Evolutionary conservation across 2,113 vertebrate genomes (phyloP).

Genomic region (Spheniscus mendiculus): DNA sequence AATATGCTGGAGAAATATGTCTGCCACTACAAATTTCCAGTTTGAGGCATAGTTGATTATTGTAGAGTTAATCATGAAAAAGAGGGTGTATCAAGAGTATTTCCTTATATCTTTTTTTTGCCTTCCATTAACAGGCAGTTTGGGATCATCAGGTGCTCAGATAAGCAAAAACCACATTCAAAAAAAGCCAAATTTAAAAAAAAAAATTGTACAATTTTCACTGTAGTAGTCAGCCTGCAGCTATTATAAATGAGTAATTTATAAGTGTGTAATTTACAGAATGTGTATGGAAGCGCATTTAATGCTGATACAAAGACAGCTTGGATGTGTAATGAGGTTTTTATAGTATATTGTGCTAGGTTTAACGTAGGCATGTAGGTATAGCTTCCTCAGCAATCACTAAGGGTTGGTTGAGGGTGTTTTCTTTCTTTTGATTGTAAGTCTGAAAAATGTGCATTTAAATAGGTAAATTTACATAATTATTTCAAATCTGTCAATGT

Average conservation of each 20-base stretch:
- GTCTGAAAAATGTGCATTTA: constrained; percentile 59
- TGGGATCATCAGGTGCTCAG: background rate
- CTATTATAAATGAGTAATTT: constrained; percentile 74
- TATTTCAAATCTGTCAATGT: constrained; percentile 58
- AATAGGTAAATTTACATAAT: constrained; percentile 57
- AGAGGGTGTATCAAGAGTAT: background rate
- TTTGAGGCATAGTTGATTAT: background rate
- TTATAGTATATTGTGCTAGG: constrained; percentile 61
- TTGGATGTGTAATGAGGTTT: constrained; percentile 71
- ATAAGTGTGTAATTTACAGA: constrained; percentile 67
- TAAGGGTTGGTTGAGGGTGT: background rate
- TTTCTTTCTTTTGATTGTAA: constrained; percentile 16
- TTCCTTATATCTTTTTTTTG: background rate
- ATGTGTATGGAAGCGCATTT: constrained; percentile 21
- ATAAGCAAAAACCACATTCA: constrained; percentile 9
- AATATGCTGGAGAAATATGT: background rate
- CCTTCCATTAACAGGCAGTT: background rate
- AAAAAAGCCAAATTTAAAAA: background rate
- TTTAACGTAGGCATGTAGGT: constrained; percentile 49
- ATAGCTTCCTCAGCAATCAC: constrained; percentile 69
- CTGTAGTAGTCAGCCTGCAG: constrained; percentile 27
- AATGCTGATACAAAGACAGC: constrained; percentile 70
- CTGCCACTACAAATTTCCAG: background rate
- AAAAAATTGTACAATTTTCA: background rate
- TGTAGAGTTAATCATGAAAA: background rate